phyloP scores from a whole-genome alignment of 2,797 vertebrate species.

The Microctenopoma lineatum region DNA sequence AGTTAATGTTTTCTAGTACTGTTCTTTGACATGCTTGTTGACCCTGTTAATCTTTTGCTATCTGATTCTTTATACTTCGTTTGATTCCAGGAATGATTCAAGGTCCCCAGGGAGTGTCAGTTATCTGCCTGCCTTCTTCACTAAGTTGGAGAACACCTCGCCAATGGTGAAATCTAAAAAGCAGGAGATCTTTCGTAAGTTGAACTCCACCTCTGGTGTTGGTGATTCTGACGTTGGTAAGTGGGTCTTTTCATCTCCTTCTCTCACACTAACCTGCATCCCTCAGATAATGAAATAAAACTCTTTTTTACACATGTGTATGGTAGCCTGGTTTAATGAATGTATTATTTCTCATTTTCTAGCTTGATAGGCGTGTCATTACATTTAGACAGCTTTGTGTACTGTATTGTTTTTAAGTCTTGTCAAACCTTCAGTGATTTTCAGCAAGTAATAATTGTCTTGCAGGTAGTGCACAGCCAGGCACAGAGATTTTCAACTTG shows the following conservation, averaged over 20 bases:
- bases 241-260: slow-evolving; percentile 75
- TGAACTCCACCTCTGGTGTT: slow-evolving; percentile 96
- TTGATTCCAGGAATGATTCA: slow-evolving; percentile 89
- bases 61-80: slow-evolving; percentile 45
- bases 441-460: slow-evolving; percentile 43
- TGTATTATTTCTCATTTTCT: slow-evolving; percentile 7
- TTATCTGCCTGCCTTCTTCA: slow-evolving; percentile 98
- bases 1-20: not conserved
- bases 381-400: not conserved
- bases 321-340: slow-evolving; percentile 4
- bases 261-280: slow-evolving; percentile 36
- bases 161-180: slow-evolving; percentile 99
- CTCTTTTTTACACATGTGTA: slow-evolving; percentile 7
- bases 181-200: slow-evolving; percentile 99
- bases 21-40: slow-evolving; percentile 16
- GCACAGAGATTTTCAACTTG: slow-evolving; percentile 99
- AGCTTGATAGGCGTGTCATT: slow-evolving; percentile 12
- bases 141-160: slow-evolving; percentile 97
- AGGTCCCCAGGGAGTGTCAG: slow-evolving; percentile 93
- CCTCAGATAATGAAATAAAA: slow-evolving; percentile 8
- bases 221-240: slow-evolving; percentile 98
- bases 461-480: slow-evolving; percentile 95
- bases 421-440: slow-evolving; percentile 15
- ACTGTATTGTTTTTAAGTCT: not conserved
- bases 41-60: not conserved